Conservation (phyloP, 2,888 invertebrate genomes). For the Agrochola macilenta region DNA sequence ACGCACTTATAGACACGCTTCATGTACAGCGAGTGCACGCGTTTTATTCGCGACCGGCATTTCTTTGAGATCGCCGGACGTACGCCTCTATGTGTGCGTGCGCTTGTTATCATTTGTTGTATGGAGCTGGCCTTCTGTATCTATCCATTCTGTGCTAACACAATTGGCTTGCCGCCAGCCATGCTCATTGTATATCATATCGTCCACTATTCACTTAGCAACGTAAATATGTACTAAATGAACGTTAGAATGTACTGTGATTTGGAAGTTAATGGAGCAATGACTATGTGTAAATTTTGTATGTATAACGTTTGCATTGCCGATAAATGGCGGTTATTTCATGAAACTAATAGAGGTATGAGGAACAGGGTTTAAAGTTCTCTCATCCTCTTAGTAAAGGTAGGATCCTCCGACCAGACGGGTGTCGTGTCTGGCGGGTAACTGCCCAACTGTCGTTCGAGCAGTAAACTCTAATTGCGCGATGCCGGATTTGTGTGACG, state of each 20-base stretch:
- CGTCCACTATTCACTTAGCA: slow-evolving; percentile 21
- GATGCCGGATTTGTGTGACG: too few species aligned
- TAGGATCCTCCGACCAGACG: too few species aligned
- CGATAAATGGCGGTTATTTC: too few species aligned
- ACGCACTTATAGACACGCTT: background rate
- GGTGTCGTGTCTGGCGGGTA: too few species aligned
- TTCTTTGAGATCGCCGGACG: background rate
- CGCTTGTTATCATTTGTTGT: background rate
- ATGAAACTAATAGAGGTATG: too few species aligned
- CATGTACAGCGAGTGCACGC: background rate
- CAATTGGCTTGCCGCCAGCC: slow-evolving; percentile 41
- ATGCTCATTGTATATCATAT: slow-evolving; percentile 33
- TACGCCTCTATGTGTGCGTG: background rate
- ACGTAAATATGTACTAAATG: slow-evolving; percentile 14
- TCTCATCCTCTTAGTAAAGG: too few species aligned
- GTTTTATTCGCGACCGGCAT: background rate
- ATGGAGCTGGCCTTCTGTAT: background rate
- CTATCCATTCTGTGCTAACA: background rate
- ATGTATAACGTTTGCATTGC: too few species aligned
- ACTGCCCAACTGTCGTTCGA: too few species aligned
- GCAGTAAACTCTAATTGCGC: too few species aligned
- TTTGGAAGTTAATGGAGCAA: slow-evolving; percentile 12
- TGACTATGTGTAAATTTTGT: background rate
- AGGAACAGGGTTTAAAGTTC: too few species aligned
- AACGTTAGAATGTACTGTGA: slow-evolving; percentile 17